phyloP scores from a whole-genome alignment of 2,888 invertebrate genomes.

The Andrena hattorfiana region DNA sequence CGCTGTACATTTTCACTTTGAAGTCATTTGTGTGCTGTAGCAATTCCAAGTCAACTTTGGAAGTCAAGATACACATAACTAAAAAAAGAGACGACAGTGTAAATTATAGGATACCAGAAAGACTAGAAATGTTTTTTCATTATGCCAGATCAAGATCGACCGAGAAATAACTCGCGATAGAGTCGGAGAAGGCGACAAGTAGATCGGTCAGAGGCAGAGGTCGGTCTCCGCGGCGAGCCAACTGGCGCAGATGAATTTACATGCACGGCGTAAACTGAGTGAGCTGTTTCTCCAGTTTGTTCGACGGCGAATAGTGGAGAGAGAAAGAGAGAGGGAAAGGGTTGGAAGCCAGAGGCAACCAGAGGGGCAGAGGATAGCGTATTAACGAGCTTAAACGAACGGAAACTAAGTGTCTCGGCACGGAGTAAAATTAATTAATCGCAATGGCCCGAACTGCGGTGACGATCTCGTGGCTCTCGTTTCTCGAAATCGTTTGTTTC shows the following conservation, averaged over 20 bases:
- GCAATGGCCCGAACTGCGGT: slow-evolving; percentile 74
- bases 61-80: too few species aligned
- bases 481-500: slow-evolving; percentile 72
- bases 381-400: slow-evolving; percentile 85
- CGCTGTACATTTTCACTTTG: too few species aligned
- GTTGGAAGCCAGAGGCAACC: slow-evolving; percentile 44
- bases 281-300: slow-evolving; percentile 76
- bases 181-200: slow-evolving; percentile 41
- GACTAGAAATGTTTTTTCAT: background rate
- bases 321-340: slow-evolving; percentile 33
- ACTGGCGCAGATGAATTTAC: slow-evolving; percentile 80
- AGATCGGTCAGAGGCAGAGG: slow-evolving; percentile 66
- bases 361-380: slow-evolving; percentile 74
- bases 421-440: slow-evolving; percentile 85
- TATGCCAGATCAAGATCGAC: background rate
- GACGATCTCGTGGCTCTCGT: slow-evolving; percentile 66
- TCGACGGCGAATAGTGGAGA: slow-evolving; percentile 42
- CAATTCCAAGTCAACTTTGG: background rate
- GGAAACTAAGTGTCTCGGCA: slow-evolving; percentile 85
- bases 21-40: background rate
- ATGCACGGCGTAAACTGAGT: slow-evolving; percentile 81
- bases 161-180: slow-evolving; percentile 13
- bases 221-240: slow-evolving; percentile 64
- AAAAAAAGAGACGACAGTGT: background rate
- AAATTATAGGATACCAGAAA: background rate